Base-by-base conservation (phyloP, 2,797 vertebrate genomes). In the Chrysolophus pictus region DNA sequence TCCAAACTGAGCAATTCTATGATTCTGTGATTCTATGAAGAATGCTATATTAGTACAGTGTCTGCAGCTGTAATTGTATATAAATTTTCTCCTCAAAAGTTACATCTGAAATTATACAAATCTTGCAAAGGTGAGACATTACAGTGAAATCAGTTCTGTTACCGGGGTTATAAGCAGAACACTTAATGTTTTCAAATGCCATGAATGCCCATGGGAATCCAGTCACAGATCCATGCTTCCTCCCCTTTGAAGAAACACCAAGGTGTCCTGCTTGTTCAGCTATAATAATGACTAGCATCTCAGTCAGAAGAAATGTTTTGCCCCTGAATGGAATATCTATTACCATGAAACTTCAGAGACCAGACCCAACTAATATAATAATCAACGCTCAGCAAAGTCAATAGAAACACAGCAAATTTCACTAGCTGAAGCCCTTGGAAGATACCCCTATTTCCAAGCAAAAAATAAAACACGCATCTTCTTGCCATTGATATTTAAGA, bases 271-370 rank as follows among this genome's bases (percentile, higher is more conserved):
- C 78, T 39, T 88, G 35, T 37, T 84, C 59, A 62, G 47, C 51
- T 69, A 13, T 59, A 58, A 53, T 62, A 84, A 91, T 63, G 47
- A 70, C 51, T 62, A 59, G 37, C 28, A 73, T 63, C 37, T 16
- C 31, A 78, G 46, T 81, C 58, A 49, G 23, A 84, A 70, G n/a
- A 84, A 63, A 71, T 82, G 44, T 44, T 75, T 59, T 76, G 72
- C 26, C 26, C 39, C 1, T 0, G 49, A n/a, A 63, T 28, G 19
- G 68, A 59, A 49, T 31, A 46, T 1, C 0, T 60, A 28, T 11
- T 23, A 56, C 39, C 64, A n/a, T 37, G 29, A 91, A 89, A 64
- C 17, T 55, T 87, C 60, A 65, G 82, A 80, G 31, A 14, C 21
- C 82, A 68, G 22, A 39, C 31, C 63, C 59, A 29, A 8, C 37